Base-by-base conservation (phyloP, 2,888 invertebrate species). In the Sycophila texana region DNA sequence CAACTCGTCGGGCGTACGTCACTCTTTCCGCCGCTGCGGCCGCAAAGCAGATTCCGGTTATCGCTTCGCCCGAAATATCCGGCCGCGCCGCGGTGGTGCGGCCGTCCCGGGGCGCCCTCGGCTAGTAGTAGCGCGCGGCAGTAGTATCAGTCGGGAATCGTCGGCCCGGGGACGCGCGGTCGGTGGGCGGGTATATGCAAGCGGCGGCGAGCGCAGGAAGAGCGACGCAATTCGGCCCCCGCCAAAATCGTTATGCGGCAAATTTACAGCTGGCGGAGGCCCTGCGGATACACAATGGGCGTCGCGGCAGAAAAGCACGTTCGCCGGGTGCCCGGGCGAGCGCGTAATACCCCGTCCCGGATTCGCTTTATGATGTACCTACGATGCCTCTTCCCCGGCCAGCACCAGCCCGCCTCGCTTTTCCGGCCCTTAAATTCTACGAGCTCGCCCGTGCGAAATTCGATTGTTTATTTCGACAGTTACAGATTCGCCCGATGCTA, bases 241-340 rank as follows among this genome's bases (percentile, higher is more conserved):
- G 85, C 83, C 85, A 84, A 87, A 39, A 88, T 88, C 87, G 88
- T 89, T 89, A 87, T 87, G 86, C 86, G 88, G 85, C 87, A 88
- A 88, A 89, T 88, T 89, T 89, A 89, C 89, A 87, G 87, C 89
- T 88, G 86, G 86, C 75, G 18, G 66, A 22, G 26, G 55, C 57
- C n/a, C 39, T 22, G 26, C 60, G 30, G 13, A 10, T 18, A 18
- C 49, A 30, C 58, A 55, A 47, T 55, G 30, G 49, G 65, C 66
- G 55, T n/a, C 18, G n/a, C 18, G 47, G 16, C 16, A 26, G 65
- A 65, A 26, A 18, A 30, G 47, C 58, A 51, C 47, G 39, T 66
- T 13, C 57, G 10, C 4, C 13, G 2, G 39, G 20, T 12, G 39
- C 39, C 58, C 51, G 72, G 18, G 61, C 51, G 51, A n/a, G n/a